Conservation (phyloP, 2,797 vertebrate genomes). For the Lutra lutra region DNA sequence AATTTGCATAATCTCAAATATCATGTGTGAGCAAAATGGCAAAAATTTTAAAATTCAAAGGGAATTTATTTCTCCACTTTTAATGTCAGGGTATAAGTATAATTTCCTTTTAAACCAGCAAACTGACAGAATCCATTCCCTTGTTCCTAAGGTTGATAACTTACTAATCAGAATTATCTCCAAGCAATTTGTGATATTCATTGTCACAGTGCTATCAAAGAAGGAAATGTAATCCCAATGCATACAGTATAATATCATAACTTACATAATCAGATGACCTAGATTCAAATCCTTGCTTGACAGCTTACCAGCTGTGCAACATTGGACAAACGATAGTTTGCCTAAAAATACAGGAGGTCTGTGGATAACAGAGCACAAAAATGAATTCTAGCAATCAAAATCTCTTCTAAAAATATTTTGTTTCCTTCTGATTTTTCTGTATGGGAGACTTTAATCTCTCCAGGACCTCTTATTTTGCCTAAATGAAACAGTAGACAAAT, state of each 20-base stretch:
- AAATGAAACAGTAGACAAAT: not conserved
- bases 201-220: not conserved
- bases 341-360: not conserved
- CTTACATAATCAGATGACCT: not conserved
- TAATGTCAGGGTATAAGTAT: not conserved
- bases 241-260: not conserved
- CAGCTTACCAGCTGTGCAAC: not conserved
- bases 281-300: not conserved
- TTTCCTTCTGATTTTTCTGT: not conserved
- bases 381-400: not conserved
- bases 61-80: not conserved
- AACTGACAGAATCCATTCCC: not conserved
- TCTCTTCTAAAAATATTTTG: not conserved
- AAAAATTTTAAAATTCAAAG: not conserved
- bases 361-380: not conserved
- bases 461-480: not conserved
- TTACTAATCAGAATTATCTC: not conserved
- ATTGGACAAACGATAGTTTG: not conserved
- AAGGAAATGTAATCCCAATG: not conserved
- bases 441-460: not conserved
- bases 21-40: conserved; percentile 3
- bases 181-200: not conserved
- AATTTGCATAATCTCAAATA: not conserved
- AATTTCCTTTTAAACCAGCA: not conserved
- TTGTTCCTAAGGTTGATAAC: not conserved